These are phyloP conservation scores for Gymnothorax javanicus DNA, from an alignment of 2,797 vertebrate genomes.

Conservation along the genomic window DNA sequence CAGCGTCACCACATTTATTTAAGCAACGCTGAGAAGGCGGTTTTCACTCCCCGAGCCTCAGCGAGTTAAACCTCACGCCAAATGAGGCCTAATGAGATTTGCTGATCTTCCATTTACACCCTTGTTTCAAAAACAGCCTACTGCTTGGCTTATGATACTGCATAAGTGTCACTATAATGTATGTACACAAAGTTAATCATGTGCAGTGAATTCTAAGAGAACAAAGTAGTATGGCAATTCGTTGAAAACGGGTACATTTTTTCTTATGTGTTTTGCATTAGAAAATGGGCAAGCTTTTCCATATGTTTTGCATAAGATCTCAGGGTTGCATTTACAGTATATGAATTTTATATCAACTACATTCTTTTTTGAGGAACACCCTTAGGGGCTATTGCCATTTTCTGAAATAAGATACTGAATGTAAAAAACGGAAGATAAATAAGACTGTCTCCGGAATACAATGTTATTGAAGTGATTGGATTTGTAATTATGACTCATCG, in stretches of 20 bases:
- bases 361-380: neutral
- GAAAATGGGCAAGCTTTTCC: too few species aligned
- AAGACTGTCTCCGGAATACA: neutral
- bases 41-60: neutral
- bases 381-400: neutral
- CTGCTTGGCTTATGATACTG: neutral
- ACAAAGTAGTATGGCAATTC: neutral
- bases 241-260: neutral
- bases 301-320: too few species aligned
- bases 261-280: neutral
- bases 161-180: neutral
- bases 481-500: neutral
- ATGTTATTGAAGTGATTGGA: neutral
- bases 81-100: constrained; percentile 18
- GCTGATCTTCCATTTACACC: neutral
- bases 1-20: neutral
- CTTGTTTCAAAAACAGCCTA: neutral
- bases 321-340: neutral
- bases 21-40: neutral
- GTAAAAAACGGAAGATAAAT: neutral
- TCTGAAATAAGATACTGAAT: neutral
- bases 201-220: neutral
- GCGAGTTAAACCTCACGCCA: neutral
- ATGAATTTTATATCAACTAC: neutral
- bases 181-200: neutral